Percentiles rank a stretch among this genome's conserved stretches.
Conservation (phyloP, 1,140 invertebrate genomes). For the Brachionus rotundiformis region DNA sequence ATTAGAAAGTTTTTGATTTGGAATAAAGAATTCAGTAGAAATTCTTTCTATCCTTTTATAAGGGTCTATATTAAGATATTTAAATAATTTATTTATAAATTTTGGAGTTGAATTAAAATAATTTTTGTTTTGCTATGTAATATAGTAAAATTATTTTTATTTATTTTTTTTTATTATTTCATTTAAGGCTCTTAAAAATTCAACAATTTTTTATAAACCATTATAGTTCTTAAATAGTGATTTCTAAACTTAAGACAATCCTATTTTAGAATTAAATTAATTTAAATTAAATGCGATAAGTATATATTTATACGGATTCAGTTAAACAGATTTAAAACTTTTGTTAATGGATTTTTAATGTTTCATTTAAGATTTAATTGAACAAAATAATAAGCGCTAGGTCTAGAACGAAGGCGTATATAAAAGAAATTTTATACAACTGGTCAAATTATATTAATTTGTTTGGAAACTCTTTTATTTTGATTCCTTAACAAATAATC, state of each 20-base stretch:
- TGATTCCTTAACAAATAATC: neutral
- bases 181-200: too few species aligned
- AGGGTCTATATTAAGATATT: neutral
- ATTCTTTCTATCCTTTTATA: neutral
- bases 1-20: neutral
- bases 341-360: neutral
- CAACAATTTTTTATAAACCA: too few species aligned
- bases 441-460: neutral
- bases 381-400: neutral
- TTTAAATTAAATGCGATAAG: too few species aligned
- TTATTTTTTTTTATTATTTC: too few species aligned
- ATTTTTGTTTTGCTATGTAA: slow-evolving; percentile 9
- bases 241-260: too few species aligned
- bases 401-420: neutral
- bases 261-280: too few species aligned
- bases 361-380: neutral
- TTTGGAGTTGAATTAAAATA: neutral
- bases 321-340: neutral
- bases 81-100: neutral
- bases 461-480: neutral
- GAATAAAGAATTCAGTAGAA: neutral
- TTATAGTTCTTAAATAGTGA: neutral
- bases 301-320: neutral
- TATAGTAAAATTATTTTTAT: neutral
- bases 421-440: neutral